A percentile compares a stretch with the other conserved stretches of the same genome.
These are phyloP conservation scores for Subacronicta megacephala DNA, from an alignment of 2,888 invertebrate genomes.

Conservation along the genomic window DNA sequence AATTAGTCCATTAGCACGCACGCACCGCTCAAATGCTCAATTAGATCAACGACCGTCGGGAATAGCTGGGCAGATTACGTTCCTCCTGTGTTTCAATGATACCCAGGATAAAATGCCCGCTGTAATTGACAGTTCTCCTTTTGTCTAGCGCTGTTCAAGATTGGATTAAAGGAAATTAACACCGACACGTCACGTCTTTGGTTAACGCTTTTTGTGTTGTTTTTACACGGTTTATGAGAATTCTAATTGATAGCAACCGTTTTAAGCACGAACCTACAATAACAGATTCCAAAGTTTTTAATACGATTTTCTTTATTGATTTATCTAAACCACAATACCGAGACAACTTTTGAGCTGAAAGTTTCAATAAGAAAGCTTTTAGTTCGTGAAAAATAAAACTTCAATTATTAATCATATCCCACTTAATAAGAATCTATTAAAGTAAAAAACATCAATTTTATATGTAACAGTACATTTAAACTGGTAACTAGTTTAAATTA, in stretches of 20 bases:
- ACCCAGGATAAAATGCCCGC: slow-evolving; percentile 69
- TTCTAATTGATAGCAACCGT: slow-evolving; percentile 33
- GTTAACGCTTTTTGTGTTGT: slow-evolving; percentile 39
- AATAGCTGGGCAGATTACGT: slow-evolving; percentile 79
- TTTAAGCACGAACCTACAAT: slow-evolving; percentile 27
- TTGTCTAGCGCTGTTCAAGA: slow-evolving; percentile 54
- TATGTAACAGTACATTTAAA: slow-evolving; percentile 4
- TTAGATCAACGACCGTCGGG: slow-evolving; percentile 85
- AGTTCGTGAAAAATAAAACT: slow-evolving; percentile 20
- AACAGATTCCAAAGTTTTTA: slow-evolving; percentile 12
- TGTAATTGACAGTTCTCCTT: slow-evolving; percentile 71
- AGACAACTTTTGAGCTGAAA: too few relatives aligned
- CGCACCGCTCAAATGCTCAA: slow-evolving; percentile 88
- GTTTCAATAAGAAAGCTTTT: neutral
- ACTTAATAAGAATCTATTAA: slow-evolving; percentile 22
- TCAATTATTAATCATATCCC: slow-evolving; percentile 13
- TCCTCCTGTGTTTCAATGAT: slow-evolving; percentile 74
- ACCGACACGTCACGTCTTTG: slow-evolving; percentile 32
- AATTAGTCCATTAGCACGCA: slow-evolving; percentile 89
- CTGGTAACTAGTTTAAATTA: slow-evolving; percentile 6
- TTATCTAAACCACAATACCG: too few relatives aligned
- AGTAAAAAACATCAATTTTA: slow-evolving; percentile 1
- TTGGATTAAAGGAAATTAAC: slow-evolving; percentile 53
- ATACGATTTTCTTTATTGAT: too few relatives aligned
- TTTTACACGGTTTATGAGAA: slow-evolving; percentile 32